phyloP scores from a whole-genome alignment of 1,140 invertebrate genomes.

The Polypedilum pembai region DNA sequence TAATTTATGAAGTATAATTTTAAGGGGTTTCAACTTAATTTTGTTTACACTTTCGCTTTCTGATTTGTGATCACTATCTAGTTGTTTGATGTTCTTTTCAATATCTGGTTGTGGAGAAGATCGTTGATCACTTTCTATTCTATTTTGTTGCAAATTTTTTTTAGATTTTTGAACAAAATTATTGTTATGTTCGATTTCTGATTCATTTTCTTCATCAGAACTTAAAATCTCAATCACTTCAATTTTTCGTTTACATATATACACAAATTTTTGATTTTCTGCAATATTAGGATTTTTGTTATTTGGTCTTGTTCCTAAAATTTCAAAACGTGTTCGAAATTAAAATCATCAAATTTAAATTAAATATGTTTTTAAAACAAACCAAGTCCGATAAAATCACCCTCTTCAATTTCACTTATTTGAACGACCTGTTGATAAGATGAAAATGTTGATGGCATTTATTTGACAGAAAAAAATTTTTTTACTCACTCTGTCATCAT shows the following conservation, averaged over 20 bases:
- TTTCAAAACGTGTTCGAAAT: neutral
- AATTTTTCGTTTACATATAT: neutral
- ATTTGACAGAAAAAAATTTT: neutral
- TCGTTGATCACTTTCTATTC: no score
- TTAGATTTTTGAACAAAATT: no score
- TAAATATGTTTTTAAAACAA: neutral
- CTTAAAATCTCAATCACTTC: neutral
- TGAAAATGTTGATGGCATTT: neutral
- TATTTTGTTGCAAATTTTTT: no score
- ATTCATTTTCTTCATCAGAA: neutral
- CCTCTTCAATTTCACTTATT: neutral
- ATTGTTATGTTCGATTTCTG: neutral
- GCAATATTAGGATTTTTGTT: neutral
- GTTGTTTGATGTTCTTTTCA: no score
- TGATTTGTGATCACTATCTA: no score
- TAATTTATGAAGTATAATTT: no score
- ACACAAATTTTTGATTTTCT: neutral
- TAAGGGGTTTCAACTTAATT: no score
- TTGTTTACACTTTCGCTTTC: no score
- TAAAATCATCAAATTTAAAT: neutral
- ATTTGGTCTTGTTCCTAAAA: neutral
- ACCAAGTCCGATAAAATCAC: slow-evolving; percentile 13
- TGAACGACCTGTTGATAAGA: neutral
- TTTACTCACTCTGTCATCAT: neutral
- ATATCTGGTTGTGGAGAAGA: no score